Evolutionary conservation across 2,888 invertebrate species (phyloP).

Genomic region (Agrotis segetum): DNA sequence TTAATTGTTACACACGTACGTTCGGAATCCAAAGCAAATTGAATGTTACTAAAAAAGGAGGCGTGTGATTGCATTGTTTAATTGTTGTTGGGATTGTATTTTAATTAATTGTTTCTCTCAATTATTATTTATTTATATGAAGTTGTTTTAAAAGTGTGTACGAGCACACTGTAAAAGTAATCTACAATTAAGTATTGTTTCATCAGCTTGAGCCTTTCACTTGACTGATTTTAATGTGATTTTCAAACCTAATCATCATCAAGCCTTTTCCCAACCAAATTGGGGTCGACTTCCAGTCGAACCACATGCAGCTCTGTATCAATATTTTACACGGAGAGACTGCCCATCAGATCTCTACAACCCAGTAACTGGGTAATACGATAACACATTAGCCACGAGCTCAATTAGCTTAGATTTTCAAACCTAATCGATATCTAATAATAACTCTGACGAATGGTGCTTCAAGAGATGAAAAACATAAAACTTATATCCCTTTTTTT

Average conservation of each 20-base stretch:
- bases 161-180: neutral
- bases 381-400: too few relatives aligned
- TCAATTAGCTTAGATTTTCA: neutral
- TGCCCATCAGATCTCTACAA: too few relatives aligned
- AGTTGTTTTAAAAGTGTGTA: neutral
- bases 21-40: conserved; percentile 29
- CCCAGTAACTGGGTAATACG: too few relatives aligned
- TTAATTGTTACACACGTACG: conserved; percentile 58
- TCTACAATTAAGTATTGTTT: neutral
- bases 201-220: neutral
- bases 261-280: too few relatives aligned
- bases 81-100: conserved; percentile 11
- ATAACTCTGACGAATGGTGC: too few relatives aligned
- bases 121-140: neutral
- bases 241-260: neutral
- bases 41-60: conserved; percentile 56
- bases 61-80: conserved; percentile 39
- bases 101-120: neutral
- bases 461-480: neutral
- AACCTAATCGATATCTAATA: neutral
- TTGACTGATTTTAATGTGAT: neutral
- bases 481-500: too few relatives aligned
- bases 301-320: too few relatives aligned
- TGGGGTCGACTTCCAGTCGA: too few relatives aligned
- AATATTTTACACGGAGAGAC: too few relatives aligned